Conservation (phyloP, 2,888 invertebrate species). For the Labia minor region DNA sequence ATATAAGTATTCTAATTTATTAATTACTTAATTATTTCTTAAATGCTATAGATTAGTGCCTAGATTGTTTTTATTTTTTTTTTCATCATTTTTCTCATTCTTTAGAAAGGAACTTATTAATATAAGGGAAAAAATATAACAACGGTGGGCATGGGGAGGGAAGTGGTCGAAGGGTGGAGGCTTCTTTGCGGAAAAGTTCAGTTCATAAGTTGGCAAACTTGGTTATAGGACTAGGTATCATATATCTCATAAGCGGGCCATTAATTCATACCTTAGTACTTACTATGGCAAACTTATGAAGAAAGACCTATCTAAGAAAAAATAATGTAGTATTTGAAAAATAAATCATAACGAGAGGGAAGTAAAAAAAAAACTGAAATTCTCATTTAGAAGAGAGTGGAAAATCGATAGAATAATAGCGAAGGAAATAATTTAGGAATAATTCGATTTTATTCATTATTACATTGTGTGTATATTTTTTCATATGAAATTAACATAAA, state of each 20-base stretch:
- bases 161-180: background rate
- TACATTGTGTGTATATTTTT: no score
- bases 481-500: no score
- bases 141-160: background rate
- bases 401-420: no score
- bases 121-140: slow-evolving; percentile 1
- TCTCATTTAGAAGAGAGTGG: no score
- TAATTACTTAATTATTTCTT: no score
- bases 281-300: background rate
- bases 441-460: no score
- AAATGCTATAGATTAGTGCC: no score
- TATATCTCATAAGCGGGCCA: slow-evolving; percentile 13
- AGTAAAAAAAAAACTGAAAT: no score
- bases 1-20: no score
- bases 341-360: no score
- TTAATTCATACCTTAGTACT: slow-evolving; percentile 13
- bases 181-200: slow-evolving; percentile 4
- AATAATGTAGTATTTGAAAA: background rate
- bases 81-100: background rate
- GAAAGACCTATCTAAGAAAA: background rate
- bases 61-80: no score
- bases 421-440: no score
- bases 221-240: slow-evolving; percentile 4
- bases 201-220: slow-evolving; percentile 13
- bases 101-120: background rate